These are phyloP conservation scores for Sebastes cheni DNA, from an alignment of 2,797 vertebrate species.

Conservation along the genomic window DNA sequence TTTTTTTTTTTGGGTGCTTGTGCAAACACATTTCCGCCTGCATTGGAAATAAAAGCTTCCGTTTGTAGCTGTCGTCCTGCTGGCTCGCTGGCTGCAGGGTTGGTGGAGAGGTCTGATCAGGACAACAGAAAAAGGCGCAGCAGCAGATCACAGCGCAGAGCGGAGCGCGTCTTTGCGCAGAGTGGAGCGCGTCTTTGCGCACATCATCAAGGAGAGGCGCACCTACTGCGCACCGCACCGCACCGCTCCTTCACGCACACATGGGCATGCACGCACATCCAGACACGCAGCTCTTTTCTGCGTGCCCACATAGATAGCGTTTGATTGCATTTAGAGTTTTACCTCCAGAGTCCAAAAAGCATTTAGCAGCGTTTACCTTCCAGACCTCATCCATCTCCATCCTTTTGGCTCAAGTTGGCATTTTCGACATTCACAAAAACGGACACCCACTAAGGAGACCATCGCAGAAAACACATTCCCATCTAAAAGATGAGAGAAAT, in stretches of 20 bases:
- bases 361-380: background rate
- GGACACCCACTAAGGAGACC: conserved; percentile 51
- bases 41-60: conserved; percentile 28
- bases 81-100: background rate
- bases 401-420: conserved; percentile 13
- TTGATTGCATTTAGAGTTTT: conserved; percentile 1
- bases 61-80: background rate
- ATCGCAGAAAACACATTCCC: conserved; percentile 55
- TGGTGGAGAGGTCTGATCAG: conserved; percentile 16
- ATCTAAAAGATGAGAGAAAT: conserved; percentile 82
- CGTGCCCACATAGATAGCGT: background rate
- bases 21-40: conserved; percentile 7
- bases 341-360: background rate
- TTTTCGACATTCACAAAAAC: conserved; percentile 39
- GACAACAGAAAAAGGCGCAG: background rate
- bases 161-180: conserved; percentile 25
- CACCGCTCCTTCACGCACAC: conserved; percentile 31
- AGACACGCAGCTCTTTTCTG: background rate
- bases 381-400: background rate
- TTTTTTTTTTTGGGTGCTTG: background rate
- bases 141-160: background rate
- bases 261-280: background rate
- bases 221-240: conserved; percentile 21
- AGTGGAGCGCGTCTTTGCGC: conserved; percentile 23
- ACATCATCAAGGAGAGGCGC: conserved; percentile 21